Percentiles rank a stretch among this genome's conserved stretches.
Evolutionary conservation across 2,888 invertebrate species (phyloP).

Genomic region (Folsomia manolachei): DNA sequence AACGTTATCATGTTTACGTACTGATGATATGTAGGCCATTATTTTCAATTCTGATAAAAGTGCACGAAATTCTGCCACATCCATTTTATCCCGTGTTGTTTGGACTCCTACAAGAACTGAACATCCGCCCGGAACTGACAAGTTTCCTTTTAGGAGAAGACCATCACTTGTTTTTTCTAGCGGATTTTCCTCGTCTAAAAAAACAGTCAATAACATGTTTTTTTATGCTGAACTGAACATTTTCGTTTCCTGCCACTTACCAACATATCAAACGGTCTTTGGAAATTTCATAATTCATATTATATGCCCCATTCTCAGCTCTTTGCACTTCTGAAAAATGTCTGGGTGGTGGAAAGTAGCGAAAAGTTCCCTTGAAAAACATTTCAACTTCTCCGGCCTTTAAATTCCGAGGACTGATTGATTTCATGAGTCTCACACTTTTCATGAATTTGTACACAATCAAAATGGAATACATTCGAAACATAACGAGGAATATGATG

Average conservation of each 20-base stretch:
- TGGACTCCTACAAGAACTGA: background rate
- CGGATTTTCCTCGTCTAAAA: constrained; percentile 1
- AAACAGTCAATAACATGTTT: too few species aligned
- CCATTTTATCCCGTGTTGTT: background rate
- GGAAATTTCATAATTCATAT: constrained; percentile 6
- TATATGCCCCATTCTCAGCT: background rate
- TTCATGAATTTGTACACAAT: background rate
- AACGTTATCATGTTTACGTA: constrained; percentile 1
- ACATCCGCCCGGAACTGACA: background rate
- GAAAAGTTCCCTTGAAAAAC: constrained; percentile 1
- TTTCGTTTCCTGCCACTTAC: background rate
- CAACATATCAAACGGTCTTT: background rate
- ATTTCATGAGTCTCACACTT: background rate
- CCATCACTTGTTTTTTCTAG: background rate
- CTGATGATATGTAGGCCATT: background rate
- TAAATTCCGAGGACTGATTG: background rate
- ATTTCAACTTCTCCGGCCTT: background rate
- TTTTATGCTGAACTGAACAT: background rate
- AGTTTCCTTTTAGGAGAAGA: constrained; percentile 10
- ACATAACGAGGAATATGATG: background rate
- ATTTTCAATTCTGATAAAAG: background rate
- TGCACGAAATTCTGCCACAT: background rate
- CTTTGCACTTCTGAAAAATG: background rate
- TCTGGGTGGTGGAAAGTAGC: background rate
- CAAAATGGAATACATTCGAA: background rate